Percentiles rank a stretch among this genome's conserved stretches.
Evolutionary conservation across 2,888 invertebrate genomes (phyloP).

Genomic region (Caenorhabditis drosophilae): DNA sequence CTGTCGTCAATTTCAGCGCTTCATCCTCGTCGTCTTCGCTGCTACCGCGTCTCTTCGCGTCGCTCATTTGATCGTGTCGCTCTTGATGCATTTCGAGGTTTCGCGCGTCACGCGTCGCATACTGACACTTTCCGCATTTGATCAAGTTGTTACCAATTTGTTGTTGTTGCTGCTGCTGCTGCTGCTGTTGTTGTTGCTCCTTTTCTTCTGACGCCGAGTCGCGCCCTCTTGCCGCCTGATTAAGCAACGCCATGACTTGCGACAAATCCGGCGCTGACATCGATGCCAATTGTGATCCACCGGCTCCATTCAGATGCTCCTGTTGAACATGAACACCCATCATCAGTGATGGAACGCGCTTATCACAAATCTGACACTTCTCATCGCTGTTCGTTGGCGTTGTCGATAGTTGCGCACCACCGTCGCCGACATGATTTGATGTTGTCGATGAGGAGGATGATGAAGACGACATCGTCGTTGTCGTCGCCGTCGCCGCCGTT

Average conservation of each 20-base stretch:
- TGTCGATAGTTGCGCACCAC: conserved; percentile 2
- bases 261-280: conserved; percentile 11
- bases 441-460: no score
- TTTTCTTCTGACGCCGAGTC: conserved; percentile 13
- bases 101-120: conserved; percentile 38
- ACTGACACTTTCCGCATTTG: conserved; percentile 44
- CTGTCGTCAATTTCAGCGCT: conserved; percentile 51
- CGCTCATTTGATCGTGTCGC: conserved; percentile 52
- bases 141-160: conserved; percentile 4
- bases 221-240: conserved; percentile 10
- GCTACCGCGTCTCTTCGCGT: conserved; percentile 25
- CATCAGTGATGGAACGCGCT: conserved; percentile 22
- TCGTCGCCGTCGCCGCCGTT: not conserved
- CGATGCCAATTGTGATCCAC: not conserved
- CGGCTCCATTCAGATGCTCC: conserved; percentile 28
- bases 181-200: not conserved
- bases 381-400: conserved; percentile 16
- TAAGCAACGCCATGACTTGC: conserved; percentile 21
- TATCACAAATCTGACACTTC: conserved; percentile 45
- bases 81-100: conserved; percentile 55
- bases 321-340: conserved; percentile 37
- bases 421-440: no score
- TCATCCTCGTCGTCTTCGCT: conserved; percentile 52
- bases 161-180: not conserved
- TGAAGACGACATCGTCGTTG: no score